Conservation (phyloP, 2,113 vertebrate genomes). For the Rissa tridactyla region DNA sequence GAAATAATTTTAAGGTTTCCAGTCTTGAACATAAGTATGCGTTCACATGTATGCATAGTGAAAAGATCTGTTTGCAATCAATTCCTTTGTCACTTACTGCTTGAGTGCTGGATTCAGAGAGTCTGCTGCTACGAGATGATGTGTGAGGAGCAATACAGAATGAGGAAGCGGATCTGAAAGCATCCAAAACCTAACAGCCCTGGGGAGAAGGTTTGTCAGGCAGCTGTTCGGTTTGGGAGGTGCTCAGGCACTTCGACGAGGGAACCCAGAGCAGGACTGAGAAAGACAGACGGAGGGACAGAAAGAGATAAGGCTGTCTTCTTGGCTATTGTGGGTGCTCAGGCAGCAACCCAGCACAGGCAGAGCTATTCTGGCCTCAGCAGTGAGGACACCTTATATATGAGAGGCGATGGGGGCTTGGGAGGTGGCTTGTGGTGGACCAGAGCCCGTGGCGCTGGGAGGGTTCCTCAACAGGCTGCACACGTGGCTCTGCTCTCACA, state of each 20-base stretch:
- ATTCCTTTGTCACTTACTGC: constrained; percentile 26
- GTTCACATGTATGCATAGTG: rapidly evolving
- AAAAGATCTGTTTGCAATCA: constrained; percentile 48
- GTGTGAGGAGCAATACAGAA: neutral
- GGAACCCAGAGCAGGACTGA: neutral
- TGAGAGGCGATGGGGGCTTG: rapidly evolving
- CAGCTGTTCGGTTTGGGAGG: neutral
- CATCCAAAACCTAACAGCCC: neutral
- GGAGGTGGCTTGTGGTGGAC: rapidly evolving
- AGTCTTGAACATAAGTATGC: neutral
- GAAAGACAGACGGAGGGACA: neutral
- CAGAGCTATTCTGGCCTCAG: neutral
- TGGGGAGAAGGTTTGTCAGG: neutral
- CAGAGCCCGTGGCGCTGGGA: rapidly evolving
- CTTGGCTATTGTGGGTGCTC: neutral
- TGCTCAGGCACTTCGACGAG: neutral
- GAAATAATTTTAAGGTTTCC: constrained; percentile 11
- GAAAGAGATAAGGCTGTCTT: neutral
- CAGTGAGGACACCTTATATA: neutral
- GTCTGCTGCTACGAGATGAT: neutral
- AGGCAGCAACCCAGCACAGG: neutral
- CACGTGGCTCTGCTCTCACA: neutral
- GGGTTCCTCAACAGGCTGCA: neutral
- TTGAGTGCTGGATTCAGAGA: neutral
- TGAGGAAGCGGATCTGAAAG: neutral